Evolutionary conservation across 1,140 invertebrate species (phyloP), one percentile per base, ranked within the genome.

Genomic region (Latrodectus geometricus): DNA sequence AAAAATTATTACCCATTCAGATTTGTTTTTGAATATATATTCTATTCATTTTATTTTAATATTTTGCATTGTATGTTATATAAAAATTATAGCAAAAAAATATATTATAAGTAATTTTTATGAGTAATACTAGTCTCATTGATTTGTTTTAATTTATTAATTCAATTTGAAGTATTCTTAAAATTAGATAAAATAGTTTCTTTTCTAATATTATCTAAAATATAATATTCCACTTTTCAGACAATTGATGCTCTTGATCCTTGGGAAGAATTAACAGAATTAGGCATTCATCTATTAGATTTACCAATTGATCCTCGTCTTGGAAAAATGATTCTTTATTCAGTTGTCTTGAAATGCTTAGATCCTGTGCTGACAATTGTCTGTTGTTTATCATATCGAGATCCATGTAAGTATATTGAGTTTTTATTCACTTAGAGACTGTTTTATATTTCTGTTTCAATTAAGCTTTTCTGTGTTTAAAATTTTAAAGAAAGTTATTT

Each of bases 331-430:
- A 91, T 99, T 48, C 91, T 99, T 4, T 97, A 97, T 90, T 95
- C 96, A 4, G 95, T 97, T 23, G 94, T 98, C 8, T 93, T 99
- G 50, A 97, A 97, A 90, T 99, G 98, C 90, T 91, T 99, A 3
- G 97, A 99, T 92, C 98, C 98, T 8, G 93, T 99, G 48, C 91
- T 99, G 35, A 99, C 97, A 0, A 95, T 99, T 73, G 96, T 97
- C 14, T 96, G 96, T 90, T 94, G 94, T 68, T 92, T 99, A 79
- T 94, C 95, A 2, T 95, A 97, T 89, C 95, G 95, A 92, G 95
- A 94, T 91, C 93, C 93, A 76, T 93, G 92, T 93, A 89, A 91
- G 92, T 35, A 35, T 35, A 35, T 35, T 1, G n/a, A n/a, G n/a
- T n/a, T n/a, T n/a, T n/a, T n/a, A 35, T 5, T 3, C 5, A 35